Evolutionary conservation across 2,113 vertebrate species (phyloP).

Genomic region (Vombatus ursinus): DNA sequence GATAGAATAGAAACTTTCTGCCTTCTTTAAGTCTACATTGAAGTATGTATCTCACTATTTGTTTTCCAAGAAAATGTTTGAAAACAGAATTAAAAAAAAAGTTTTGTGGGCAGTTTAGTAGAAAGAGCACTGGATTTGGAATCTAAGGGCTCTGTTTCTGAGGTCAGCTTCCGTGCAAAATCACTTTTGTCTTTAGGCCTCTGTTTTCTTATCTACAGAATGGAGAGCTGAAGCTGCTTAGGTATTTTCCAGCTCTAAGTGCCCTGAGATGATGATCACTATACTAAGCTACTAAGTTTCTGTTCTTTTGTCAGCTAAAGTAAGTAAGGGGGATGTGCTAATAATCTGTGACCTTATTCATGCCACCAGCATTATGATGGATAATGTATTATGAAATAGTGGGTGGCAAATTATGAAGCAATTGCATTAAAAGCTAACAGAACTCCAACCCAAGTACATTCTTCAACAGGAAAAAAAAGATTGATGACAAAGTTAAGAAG

Average conservation of each 20-base stretch:
- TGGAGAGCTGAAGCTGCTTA: neutral
- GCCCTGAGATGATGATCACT: neutral
- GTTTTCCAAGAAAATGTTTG: no score
- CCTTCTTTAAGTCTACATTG: no score
- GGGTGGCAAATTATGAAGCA: constrained; percentile 26
- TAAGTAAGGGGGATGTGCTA: constrained; percentile 2
- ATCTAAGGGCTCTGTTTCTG: neutral
- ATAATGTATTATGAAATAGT: constrained; percentile 46
- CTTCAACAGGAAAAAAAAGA: neutral
- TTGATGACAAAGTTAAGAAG: constrained; percentile 16
- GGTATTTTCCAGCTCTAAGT: neutral
- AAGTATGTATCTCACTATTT: no score
- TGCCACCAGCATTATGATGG: neutral
- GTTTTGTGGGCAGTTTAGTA: neutral
- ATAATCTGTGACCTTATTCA: neutral
- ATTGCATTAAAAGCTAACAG: constrained; percentile 35
- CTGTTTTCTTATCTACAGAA: neutral
- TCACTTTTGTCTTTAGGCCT: neutral
- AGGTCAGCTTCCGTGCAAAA: neutral
- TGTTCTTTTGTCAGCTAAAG: neutral
- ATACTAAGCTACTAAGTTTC: neutral
- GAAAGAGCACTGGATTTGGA: neutral
- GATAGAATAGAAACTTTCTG: no score
- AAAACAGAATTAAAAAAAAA: no score
- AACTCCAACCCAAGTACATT: constrained; percentile 19